Evolutionary conservation across 2,888 invertebrate genomes (phyloP).

Genomic region (Rambutsinella grinnellia): DNA sequence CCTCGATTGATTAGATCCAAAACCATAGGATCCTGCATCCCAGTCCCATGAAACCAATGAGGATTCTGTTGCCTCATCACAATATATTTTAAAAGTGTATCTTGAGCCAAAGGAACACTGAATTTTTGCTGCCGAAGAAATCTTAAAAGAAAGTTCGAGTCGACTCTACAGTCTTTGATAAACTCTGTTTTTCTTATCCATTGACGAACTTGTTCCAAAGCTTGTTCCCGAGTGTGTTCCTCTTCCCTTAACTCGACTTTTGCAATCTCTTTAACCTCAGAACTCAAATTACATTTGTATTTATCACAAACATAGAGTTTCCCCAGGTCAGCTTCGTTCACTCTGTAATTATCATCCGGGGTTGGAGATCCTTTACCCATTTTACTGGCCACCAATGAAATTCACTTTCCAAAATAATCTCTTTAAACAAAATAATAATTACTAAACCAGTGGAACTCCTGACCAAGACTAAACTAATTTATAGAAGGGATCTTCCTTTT

Average conservation of each 20-base stretch:
- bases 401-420: neutral
- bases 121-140: slow-evolving; percentile 86
- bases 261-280: slow-evolving; percentile 70
- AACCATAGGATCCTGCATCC: slow-evolving; percentile 79
- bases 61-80: slow-evolving; percentile 83
- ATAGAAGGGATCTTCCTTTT: neutral
- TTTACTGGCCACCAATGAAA: too few species aligned
- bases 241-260: slow-evolving; percentile 80
- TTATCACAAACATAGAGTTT: slow-evolving; percentile 71
- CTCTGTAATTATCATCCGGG: slow-evolving; percentile 53
- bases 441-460: too few species aligned
- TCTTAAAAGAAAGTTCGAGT: slow-evolving; percentile 77
- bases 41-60: slow-evolving; percentile 81
- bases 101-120: slow-evolving; percentile 84
- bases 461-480: neutral
- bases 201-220: slow-evolving; percentile 76
- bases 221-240: slow-evolving; percentile 75
- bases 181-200: slow-evolving; percentile 81
- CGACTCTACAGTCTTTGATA: slow-evolving; percentile 77
- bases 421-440: neutral
- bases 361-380: slow-evolving; percentile 66
- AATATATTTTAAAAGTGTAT: slow-evolving; percentile 83
- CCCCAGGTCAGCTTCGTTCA: slow-evolving; percentile 34
- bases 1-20: slow-evolving; percentile 80
- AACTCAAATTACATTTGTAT: slow-evolving; percentile 76